Evolutionary conservation across 2,888 invertebrate genomes (phyloP).

Genomic region (Syrista parreyssii): DNA sequence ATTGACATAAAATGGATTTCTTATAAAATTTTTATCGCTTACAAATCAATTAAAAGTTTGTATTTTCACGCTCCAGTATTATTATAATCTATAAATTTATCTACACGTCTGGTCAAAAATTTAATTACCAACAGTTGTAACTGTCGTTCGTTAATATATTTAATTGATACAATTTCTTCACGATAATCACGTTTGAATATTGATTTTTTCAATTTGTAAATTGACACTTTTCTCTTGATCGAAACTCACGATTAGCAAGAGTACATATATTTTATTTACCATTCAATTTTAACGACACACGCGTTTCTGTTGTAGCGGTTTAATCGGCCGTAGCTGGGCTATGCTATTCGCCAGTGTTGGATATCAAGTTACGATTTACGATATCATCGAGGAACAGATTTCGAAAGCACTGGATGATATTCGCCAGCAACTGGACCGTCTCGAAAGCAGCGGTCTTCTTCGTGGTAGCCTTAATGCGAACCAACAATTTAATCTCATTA

Average conservation of each 20-base stretch:
- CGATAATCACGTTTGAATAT: background rate
- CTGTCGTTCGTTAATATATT: background rate
- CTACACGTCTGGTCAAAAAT: background rate
- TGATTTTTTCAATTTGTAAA: background rate
- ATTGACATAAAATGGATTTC: background rate
- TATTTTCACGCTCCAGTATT: background rate
- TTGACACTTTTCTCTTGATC: background rate
- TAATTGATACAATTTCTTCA: background rate
- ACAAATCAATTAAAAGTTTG: background rate
- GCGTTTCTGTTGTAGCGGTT: conserved; percentile 75
- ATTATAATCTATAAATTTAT: background rate
- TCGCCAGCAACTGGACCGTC: conserved; percentile 74
- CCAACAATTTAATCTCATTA: conserved; percentile 82
- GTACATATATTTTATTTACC: background rate
- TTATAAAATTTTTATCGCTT: background rate
- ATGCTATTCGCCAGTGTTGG: conserved; percentile 96
- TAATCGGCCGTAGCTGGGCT: conserved; percentile 97
- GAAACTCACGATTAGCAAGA: background rate
- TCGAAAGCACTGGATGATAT: conserved; percentile 80
- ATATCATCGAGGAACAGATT: conserved; percentile 82
- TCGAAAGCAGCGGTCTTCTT: conserved; percentile 79
- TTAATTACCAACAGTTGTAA: background rate
- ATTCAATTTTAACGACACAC: background rate
- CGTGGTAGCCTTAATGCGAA: conserved; percentile 80
- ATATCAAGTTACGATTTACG: conserved; percentile 88